phyloP scores from a whole-genome alignment of 2,797 vertebrate genomes.

The Rhinophrynus dorsalis region DNA sequence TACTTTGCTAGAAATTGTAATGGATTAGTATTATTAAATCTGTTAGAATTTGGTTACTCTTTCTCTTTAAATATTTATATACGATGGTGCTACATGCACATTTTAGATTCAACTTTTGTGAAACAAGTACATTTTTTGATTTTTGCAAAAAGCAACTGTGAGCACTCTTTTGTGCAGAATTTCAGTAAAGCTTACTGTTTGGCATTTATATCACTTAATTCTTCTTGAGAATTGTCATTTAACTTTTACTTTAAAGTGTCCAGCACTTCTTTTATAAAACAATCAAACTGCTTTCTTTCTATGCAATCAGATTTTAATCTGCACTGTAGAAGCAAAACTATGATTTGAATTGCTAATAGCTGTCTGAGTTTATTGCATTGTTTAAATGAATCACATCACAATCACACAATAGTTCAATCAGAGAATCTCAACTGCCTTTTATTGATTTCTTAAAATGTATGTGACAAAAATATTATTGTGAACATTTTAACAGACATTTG shows the following conservation, averaged over 20 bases:
- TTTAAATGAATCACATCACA: conserved; percentile 37
- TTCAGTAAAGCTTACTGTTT: conserved; percentile 2
- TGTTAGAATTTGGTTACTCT: too few relatives aligned
- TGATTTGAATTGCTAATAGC: conserved; percentile 43
- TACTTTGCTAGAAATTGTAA: too few relatives aligned
- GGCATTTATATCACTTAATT: conserved; percentile 29
- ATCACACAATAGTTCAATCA: conserved; percentile 34
- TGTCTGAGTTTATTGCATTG: conserved; percentile 40
- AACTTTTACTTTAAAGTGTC: conserved; percentile 18
- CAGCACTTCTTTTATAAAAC: conserved; percentile 27
- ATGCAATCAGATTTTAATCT: conserved; percentile 44
- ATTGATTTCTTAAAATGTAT: conserved; percentile 17
- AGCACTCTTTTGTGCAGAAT: background rate
- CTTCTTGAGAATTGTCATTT: conserved; percentile 25
- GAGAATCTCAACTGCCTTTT: conserved; percentile 8
- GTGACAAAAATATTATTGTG: too few relatives aligned
- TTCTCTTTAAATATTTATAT: too few relatives aligned
- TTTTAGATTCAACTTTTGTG: too few relatives aligned
- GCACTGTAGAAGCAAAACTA: conserved; percentile 24
- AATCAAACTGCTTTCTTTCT: conserved; percentile 25
- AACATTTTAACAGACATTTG: too few relatives aligned
- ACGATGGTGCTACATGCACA: too few relatives aligned
- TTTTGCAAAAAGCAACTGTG: too few relatives aligned
- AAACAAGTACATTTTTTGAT: too few relatives aligned
- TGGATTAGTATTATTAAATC: too few relatives aligned